These are phyloP conservation scores for Meandrusa payeni DNA, from an alignment of 2,888 invertebrate genomes.

Conservation along the genomic window DNA sequence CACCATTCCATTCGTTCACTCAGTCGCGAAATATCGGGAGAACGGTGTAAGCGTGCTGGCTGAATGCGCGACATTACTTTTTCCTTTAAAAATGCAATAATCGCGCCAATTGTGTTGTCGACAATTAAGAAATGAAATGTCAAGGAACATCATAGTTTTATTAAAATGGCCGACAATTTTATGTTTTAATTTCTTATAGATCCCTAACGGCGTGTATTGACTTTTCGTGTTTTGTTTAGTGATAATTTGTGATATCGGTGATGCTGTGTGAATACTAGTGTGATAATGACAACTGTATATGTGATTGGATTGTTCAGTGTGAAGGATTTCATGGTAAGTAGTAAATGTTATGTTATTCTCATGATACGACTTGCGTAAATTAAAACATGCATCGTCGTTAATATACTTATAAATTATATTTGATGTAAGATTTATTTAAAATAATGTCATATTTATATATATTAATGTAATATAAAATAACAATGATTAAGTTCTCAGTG, in stretches of 20 bases:
- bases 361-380: too few relatives aligned
- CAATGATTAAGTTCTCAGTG: too few relatives aligned
- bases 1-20: conserved; percentile 42
- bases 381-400: too few relatives aligned
- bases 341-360: background rate
- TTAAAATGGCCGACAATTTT: conserved; percentile 24
- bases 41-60: conserved; percentile 59
- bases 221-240: conserved; percentile 68
- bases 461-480: too few relatives aligned
- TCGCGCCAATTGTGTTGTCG: conserved; percentile 34
- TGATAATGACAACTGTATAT: conserved; percentile 68
- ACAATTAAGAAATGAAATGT: conserved; percentile 40
- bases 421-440: too few relatives aligned
- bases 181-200: conserved; percentile 38
- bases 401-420: too few relatives aligned
- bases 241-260: conserved; percentile 63
- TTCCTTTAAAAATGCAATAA: conserved; percentile 38
- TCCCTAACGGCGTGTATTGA: conserved; percentile 56
- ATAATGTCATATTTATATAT: too few relatives aligned
- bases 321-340: conserved; percentile 59
- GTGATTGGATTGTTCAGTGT: conserved; percentile 71
- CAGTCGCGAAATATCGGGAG: conserved; percentile 60
- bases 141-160: conserved; percentile 28
- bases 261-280: conserved; percentile 69
- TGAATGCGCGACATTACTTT: conserved; percentile 33